phyloP scores from a whole-genome alignment of 2,888 invertebrate genomes.

The Leptinotarsa peninsularis region DNA sequence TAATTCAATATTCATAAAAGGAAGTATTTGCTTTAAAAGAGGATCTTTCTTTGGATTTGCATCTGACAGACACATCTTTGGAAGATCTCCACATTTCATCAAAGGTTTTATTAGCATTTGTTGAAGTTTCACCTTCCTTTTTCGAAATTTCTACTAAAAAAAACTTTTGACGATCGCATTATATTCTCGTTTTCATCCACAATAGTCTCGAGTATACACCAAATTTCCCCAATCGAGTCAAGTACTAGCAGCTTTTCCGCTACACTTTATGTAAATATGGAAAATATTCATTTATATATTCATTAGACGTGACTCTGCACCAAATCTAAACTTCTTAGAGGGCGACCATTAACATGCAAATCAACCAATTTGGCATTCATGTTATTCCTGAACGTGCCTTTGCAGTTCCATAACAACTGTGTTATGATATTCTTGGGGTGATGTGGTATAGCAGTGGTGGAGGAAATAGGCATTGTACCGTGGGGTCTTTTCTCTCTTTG shows the following conservation, averaged over 20 bases:
- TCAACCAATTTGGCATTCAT: conserved; percentile 61
- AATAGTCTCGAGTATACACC: not conserved
- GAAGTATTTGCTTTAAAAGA: too few species aligned
- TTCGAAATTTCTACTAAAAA: too few species aligned
- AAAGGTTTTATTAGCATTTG: too few species aligned
- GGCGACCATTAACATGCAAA: conserved; percentile 59
- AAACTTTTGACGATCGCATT: too few species aligned
- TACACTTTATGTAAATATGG: conserved; percentile 29
- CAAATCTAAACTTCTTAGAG: conserved; percentile 47
- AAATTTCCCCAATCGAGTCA: conserved; percentile 27
- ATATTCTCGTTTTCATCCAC: not conserved
- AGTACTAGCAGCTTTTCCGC: conserved; percentile 19
- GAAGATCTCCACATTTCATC: too few species aligned
- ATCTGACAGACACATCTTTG: too few species aligned
- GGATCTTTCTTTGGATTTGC: too few species aligned
- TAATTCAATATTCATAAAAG: too few species aligned
- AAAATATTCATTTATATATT: conserved; percentile 51
- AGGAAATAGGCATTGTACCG: not conserved
- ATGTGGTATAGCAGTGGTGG: not conserved
- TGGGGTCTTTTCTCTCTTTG: not conserved
- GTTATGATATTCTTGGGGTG: conserved; percentile 47
- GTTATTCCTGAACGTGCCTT: conserved; percentile 64
- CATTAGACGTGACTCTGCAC: conserved; percentile 56
- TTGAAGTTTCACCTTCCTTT: too few species aligned
- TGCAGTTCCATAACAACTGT: conserved; percentile 59